These are phyloP conservation scores for Chloropsis cyanopogon DNA, from an alignment of 2,113 vertebrate species.

Conservation along the genomic window DNA sequence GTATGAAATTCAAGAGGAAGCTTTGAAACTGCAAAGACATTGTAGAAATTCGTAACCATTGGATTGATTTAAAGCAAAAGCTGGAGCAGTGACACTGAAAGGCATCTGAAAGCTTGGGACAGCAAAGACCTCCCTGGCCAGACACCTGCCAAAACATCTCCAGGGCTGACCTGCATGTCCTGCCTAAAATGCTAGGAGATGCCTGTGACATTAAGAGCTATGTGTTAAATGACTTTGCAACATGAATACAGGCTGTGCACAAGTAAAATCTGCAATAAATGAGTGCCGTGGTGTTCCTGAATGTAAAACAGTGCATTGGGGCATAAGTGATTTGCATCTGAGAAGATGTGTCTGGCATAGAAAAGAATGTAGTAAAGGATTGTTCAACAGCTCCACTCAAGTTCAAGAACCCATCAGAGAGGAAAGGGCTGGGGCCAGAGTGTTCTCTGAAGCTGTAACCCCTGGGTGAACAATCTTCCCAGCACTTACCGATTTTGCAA, in stretches of 20 bases:
- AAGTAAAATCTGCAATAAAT: slow-evolving; percentile 7
- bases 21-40: not conserved
- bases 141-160: not conserved
- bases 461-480: not conserved
- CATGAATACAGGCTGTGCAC: not conserved
- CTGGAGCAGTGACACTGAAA: not conserved
- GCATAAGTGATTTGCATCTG: slow-evolving; percentile 28
- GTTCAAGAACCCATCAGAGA: not conserved
- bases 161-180: not conserved
- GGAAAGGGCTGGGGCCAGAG: not conserved
- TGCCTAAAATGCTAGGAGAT: not conserved
- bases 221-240: not conserved
- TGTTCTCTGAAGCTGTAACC: not conserved
- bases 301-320: slow-evolving; percentile 23
- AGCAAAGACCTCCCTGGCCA: not conserved
- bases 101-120: not conserved
- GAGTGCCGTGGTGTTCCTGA: not conserved
- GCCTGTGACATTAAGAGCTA: not conserved
- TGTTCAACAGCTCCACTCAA: not conserved
- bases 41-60: not conserved
- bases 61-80: not conserved
- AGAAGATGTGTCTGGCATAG: not conserved
- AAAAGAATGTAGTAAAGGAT: not conserved
- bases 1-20: slow-evolving; percentile 16
- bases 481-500: not conserved